A percentile compares a stretch with the other conserved stretches of the same genome.
phyloP scores from a whole-genome alignment of 2,797 vertebrate species.

The Gymnopithys bicolor region DNA sequence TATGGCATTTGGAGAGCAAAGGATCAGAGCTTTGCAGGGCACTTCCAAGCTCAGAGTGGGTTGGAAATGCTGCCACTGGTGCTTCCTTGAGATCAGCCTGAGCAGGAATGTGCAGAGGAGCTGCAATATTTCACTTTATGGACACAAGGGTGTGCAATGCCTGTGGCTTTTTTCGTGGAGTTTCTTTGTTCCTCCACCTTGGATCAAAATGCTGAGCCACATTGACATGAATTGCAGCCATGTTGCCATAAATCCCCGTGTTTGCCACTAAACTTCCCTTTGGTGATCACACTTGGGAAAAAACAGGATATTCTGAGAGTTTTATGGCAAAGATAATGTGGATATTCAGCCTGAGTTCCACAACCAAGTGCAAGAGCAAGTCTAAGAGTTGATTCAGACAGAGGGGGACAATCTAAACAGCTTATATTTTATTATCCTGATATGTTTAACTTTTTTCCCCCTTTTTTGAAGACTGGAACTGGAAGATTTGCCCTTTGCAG shows the following conservation, averaged over 20 bases:
- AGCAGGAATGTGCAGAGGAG: background rate
- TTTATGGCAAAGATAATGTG: background rate
- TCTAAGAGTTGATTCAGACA: background rate
- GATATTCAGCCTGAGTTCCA: background rate
- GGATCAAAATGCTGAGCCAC: background rate
- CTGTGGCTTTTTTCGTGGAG: background rate
- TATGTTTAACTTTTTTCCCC: slow-evolving; percentile 6
- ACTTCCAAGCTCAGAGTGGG: rapidly evolving
- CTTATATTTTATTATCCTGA: slow-evolving; percentile 28
- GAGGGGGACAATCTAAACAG: background rate
- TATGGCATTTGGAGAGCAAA: background rate
- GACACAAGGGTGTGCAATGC: background rate
- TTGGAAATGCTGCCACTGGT: rapidly evolving
- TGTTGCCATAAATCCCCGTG: rapidly evolving
- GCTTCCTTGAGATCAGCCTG: background rate
- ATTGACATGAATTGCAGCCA: background rate
- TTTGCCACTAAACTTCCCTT: background rate
- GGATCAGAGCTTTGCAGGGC: background rate
- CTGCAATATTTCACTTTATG: background rate
- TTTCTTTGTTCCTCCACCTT: background rate
- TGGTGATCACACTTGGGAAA: background rate
- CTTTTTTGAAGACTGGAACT: slow-evolving; percentile 22
- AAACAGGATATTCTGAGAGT: background rate
- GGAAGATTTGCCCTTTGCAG: slow-evolving; percentile 48
- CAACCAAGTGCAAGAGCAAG: background rate